Evolutionary conservation across 2,113 vertebrate genomes (phyloP).

Genomic region (Miniopterus natalensis): DNA sequence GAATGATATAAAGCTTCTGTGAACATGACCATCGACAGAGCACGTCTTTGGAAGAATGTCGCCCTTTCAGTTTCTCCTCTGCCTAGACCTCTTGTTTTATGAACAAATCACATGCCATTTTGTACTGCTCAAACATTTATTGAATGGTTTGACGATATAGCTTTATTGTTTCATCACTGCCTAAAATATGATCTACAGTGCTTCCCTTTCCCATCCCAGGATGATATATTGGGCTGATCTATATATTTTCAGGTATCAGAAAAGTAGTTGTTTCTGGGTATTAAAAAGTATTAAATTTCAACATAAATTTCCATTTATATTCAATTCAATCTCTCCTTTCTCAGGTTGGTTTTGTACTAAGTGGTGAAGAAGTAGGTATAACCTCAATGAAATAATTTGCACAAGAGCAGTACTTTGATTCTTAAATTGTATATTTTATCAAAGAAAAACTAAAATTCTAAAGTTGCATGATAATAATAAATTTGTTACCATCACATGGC

Average conservation of each 20-base stretch:
- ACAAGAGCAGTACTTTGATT: constrained; percentile 15
- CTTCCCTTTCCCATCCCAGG: not conserved
- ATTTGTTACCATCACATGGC: not conserved
- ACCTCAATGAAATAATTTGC: not conserved
- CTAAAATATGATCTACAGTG: not conserved
- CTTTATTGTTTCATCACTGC: not conserved
- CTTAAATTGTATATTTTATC: not conserved
- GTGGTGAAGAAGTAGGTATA: not conserved
- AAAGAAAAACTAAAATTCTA: not conserved
- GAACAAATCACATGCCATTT: not conserved
- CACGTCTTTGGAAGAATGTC: not conserved
- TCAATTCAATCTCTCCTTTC: not conserved
- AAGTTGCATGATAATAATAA: not conserved
- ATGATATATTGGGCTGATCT: not conserved
- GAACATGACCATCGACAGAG: not conserved
- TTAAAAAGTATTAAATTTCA: constrained; percentile 12
- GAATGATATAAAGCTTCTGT: not conserved
- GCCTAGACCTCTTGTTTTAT: not conserved
- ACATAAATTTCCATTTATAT: not conserved
- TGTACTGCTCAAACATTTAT: not conserved
- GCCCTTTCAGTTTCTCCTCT: not conserved
- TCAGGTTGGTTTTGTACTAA: not conserved
- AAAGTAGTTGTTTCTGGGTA: not conserved
- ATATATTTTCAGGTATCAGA: not conserved
- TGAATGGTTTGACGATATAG: not conserved